Evolutionary conservation across 2,797 vertebrate species (phyloP).

Genomic region (Otus scops): DNA sequence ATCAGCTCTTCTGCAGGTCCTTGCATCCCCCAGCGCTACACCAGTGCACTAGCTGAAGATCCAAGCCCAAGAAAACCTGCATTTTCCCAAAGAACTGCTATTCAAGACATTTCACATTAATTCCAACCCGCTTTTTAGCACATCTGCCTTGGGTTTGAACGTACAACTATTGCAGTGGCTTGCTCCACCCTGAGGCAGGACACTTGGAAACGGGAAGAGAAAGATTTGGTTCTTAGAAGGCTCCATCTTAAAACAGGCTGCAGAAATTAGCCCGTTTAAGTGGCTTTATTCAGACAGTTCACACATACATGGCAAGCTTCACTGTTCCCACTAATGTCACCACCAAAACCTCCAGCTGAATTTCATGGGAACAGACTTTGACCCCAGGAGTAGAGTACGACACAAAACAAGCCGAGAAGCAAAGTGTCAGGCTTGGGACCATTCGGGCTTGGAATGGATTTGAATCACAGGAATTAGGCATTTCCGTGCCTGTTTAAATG

Average conservation of each 20-base stretch:
- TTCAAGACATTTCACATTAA: fast-evolving
- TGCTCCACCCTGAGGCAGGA: background rate
- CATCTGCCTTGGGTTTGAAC: background rate
- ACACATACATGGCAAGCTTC: background rate
- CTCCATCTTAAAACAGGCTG: background rate
- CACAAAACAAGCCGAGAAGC: background rate
- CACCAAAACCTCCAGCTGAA: background rate
- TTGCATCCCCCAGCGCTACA: background rate
- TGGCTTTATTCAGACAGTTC: background rate
- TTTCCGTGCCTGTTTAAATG: background rate
- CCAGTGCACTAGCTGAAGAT: background rate
- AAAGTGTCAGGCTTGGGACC: background rate
- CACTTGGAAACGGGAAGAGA: background rate
- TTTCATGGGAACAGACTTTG: background rate
- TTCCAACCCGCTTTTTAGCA: background rate
- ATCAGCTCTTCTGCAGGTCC: background rate
- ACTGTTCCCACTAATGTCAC: background rate
- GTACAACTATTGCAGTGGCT: background rate
- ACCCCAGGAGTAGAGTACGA: background rate
- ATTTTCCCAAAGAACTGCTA: background rate
- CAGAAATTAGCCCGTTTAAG: background rate
- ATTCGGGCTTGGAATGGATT: constrained; percentile 51
- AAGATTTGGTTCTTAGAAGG: background rate
- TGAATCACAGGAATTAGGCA: constrained; percentile 45
- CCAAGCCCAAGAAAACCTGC: background rate